Evolutionary conservation across 2,888 invertebrate genomes (phyloP).

Genomic region (Psylliodes chrysocephalus): DNA sequence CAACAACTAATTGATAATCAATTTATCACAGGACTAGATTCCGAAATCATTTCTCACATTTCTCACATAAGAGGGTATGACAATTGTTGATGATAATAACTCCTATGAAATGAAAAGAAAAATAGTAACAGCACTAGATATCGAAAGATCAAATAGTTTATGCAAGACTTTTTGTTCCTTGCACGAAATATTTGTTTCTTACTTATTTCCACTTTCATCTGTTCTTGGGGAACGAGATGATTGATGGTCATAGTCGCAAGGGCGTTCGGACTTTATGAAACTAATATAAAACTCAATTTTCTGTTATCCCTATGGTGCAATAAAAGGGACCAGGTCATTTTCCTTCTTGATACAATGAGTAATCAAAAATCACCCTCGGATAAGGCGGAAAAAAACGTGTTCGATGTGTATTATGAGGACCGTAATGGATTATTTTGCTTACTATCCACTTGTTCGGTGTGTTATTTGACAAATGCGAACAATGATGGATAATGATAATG

Average conservation of each 20-base stretch:
- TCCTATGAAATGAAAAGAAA: too few relatives aligned
- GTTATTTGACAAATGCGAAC: background rate
- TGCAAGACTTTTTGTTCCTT: too few relatives aligned
- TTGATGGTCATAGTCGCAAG: constrained; percentile 32
- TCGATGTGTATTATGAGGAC: constrained; percentile 26
- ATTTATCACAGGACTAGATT: too few relatives aligned
- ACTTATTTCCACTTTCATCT: background rate
- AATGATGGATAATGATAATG: background rate
- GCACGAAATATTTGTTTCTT: too few relatives aligned
- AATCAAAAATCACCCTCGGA: constrained; percentile 42
- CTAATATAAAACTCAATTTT: constrained; percentile 46
- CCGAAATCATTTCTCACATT: too few relatives aligned
- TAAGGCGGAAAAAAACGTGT: constrained; percentile 23
- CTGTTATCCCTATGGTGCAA: constrained; percentile 43
- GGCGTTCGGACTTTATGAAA: constrained; percentile 37
- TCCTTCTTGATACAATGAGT: constrained; percentile 39
- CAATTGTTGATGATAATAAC: too few relatives aligned
- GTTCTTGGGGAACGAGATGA: constrained; percentile 34
- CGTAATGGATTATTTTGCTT: constrained; percentile 26
- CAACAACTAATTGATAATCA: too few relatives aligned
- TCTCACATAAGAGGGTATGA: too few relatives aligned
- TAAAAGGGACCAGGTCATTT: constrained; percentile 36
- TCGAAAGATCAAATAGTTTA: too few relatives aligned
- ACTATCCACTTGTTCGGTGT: constrained; percentile 6
- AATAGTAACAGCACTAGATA: too few relatives aligned